phyloP scores from a whole-genome alignment of 2,797 vertebrate species.

The Myotis findleyi region DNA sequence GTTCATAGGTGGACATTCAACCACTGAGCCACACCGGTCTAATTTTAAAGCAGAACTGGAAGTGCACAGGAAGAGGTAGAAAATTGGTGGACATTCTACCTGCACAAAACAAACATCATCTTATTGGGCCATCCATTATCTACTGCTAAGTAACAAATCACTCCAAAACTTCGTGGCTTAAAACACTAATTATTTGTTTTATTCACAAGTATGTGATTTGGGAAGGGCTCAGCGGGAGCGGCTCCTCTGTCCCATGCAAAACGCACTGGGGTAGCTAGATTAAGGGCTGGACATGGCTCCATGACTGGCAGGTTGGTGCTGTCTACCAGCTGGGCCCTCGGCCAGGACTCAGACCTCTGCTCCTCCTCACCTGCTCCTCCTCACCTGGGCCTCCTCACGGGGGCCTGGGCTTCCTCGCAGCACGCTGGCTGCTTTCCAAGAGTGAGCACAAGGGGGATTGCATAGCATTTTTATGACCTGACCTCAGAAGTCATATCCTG shows the following conservation, averaged over 20 bases:
- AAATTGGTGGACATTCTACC: background rate
- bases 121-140: background rate
- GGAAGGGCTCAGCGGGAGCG: background rate
- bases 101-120: background rate
- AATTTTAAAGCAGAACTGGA: conserved; percentile 41
- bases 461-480: background rate
- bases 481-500: background rate
- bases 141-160: background rate
- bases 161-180: background rate
- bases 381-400: background rate
- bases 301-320: background rate
- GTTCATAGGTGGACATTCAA: background rate
- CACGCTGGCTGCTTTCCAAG: background rate
- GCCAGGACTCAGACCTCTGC: background rate
- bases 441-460: background rate
- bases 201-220: background rate
- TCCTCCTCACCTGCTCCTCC: background rate
- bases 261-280: background rate
- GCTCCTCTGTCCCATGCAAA: background rate
- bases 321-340: background rate
- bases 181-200: background rate
- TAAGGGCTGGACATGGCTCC: background rate
- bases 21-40: background rate
- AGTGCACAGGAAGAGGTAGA: background rate
- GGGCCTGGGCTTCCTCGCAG: background rate